Conservation (phyloP, 2,113 vertebrate genomes). For the Ceyx cyanopectus region DNA sequence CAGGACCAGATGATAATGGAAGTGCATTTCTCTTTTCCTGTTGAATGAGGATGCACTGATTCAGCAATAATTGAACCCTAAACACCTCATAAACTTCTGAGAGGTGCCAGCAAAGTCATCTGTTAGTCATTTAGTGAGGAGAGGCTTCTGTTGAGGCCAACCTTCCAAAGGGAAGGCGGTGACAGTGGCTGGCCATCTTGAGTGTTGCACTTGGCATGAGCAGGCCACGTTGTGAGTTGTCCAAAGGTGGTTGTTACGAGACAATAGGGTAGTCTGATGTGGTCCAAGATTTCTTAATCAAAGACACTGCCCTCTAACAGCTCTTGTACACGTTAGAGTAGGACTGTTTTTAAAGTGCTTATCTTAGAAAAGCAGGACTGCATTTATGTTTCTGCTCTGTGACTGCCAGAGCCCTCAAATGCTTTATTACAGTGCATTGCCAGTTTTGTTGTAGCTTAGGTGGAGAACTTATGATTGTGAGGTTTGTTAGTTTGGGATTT, state of each 20-base stretch:
- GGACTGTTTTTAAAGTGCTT: conserved; percentile 32
- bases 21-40: conserved; percentile 58
- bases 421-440: conserved; percentile 11
- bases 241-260: neutral
- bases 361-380: conserved; percentile 13
- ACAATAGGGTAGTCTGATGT: conserved; percentile 23
- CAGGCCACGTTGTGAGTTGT: neutral
- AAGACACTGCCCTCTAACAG: conserved; percentile 5
- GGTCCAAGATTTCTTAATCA: conserved; percentile 20
- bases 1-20: conserved; percentile 26
- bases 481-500: neutral
- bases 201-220: neutral
- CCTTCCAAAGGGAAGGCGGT: neutral
- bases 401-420: conserved; percentile 57
- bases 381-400: conserved; percentile 26
- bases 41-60: conserved; percentile 72
- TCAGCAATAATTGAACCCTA: conserved; percentile 72
- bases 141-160: neutral
- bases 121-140: conserved; percentile 64
- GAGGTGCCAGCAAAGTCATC: conserved; percentile 63
- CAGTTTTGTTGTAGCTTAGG: conserved; percentile 10
- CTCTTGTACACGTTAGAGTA: neutral
- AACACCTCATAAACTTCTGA: conserved; percentile 59
- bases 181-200: neutral
- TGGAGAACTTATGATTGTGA: neutral